phyloP scores from a whole-genome alignment of 1,140 invertebrate species.

The Proales similis region DNA sequence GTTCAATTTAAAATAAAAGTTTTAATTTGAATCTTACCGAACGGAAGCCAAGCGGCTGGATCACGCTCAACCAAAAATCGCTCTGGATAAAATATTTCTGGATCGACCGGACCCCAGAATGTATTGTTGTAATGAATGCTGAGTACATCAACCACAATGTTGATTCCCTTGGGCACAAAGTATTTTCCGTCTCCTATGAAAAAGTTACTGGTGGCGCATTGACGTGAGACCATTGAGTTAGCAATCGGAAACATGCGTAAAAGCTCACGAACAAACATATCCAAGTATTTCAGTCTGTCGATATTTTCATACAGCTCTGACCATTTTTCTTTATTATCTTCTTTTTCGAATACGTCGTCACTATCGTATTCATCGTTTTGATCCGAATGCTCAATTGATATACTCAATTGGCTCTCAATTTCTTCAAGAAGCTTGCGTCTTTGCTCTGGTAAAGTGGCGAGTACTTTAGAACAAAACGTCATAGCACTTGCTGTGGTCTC shows the following conservation, averaged over 20 bases:
- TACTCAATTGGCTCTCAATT: conserved; percentile 14
- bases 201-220: conserved; percentile 30
- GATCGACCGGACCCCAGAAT: conserved; percentile 34
- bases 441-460: conserved; percentile 31
- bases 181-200: conserved; percentile 20
- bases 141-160: conserved; percentile 33
- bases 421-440: conserved; percentile 26
- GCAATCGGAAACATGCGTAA: conserved; percentile 34
- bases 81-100: conserved; percentile 26
- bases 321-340: conserved; percentile 11
- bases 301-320: conserved; percentile 24
- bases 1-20: not conserved
- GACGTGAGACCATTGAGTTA: conserved; percentile 32
- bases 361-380: conserved; percentile 21
- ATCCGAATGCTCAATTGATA: conserved; percentile 21
- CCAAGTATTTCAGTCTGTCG: conserved; percentile 35
- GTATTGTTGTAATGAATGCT: conserved; percentile 25
- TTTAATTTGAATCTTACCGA: conserved; percentile 9
- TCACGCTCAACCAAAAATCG: conserved; percentile 33
- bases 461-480: conserved; percentile 29
- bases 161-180: conserved; percentile 14
- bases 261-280: conserved; percentile 34
- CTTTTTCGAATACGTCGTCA: conserved; percentile 35
- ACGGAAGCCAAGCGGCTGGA: conserved; percentile 26
- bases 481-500: conserved; percentile 31